These are phyloP conservation scores for Thymelicus sylvestris DNA, from an alignment of 2,888 invertebrate species.

Conservation along the genomic window DNA sequence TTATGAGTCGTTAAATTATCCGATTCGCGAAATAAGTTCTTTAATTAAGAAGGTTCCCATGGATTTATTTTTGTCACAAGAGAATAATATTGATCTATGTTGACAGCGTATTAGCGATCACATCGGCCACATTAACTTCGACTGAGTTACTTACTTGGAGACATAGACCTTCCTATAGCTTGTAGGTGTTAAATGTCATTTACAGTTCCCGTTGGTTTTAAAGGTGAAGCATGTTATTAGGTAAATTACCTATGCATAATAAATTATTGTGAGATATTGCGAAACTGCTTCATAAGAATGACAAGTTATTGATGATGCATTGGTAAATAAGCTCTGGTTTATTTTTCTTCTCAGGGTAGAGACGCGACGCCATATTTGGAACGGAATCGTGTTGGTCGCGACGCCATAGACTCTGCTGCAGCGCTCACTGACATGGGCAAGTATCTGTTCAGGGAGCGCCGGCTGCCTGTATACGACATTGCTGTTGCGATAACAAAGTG, in stretches of 20 bases:
- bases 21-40: not conserved
- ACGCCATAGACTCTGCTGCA: slow-evolving; percentile 97
- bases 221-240: slow-evolving; percentile 5
- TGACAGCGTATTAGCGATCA: not conserved
- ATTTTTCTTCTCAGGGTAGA: slow-evolving; percentile 87
- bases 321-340: not conserved
- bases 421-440: slow-evolving; percentile 98
- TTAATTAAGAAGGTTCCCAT: not conserved
- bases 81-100: not conserved
- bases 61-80: not conserved
- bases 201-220: slow-evolving; percentile 5
- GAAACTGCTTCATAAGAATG: slow-evolving; percentile 1
- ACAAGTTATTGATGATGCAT: not conserved
- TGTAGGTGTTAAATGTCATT: slow-evolving; percentile 3
- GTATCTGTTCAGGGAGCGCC: slow-evolving; percentile 96
- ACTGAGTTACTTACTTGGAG: not conserved
- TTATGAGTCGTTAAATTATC: too few species aligned
- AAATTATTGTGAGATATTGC: not conserved
- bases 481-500: slow-evolving; percentile 98
- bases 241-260: not conserved
- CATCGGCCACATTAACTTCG: not conserved
- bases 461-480: slow-evolving; percentile 97
- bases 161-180: too few species aligned
- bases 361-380: slow-evolving; percentile 98
- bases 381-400: slow-evolving; percentile 95